Conservation (phyloP, 2,113 vertebrate species). For the Ictidomys tridecemlineatus region DNA sequence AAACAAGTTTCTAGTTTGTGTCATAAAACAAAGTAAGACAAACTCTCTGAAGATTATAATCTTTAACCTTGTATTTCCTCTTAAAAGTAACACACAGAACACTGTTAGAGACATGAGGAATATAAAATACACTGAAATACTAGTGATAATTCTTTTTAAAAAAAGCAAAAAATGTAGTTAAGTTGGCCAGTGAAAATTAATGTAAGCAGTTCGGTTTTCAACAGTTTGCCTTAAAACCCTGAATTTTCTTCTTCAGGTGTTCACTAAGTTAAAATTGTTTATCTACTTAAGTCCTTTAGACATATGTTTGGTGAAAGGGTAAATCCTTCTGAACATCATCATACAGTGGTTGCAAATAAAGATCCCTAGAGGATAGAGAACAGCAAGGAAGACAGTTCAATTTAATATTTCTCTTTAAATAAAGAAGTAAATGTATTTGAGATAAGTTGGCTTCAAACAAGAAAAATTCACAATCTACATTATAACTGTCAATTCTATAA, state of each 20-base stretch:
- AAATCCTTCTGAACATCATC: not conserved
- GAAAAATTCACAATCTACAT: conserved; percentile 1
- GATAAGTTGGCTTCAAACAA: conserved; percentile 55
- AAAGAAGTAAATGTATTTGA: conserved; percentile 45
- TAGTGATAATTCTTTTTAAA: not conserved
- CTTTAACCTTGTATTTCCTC: not conserved
- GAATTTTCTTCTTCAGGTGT: conserved; percentile 35
- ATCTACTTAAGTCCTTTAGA: not conserved
- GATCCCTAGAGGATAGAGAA: not conserved
- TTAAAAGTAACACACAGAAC: not conserved
- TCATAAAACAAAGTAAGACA: not conserved
- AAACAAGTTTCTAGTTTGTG: not conserved
- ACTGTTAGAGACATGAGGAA: not conserved
- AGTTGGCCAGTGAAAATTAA: not conserved
- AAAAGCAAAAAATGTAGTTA: not conserved
- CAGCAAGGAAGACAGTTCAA: not conserved
- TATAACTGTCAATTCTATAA: conserved; percentile 38
- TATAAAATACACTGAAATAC: not conserved
- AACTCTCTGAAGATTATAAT: not conserved
- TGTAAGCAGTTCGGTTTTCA: not conserved
- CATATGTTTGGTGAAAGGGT: not conserved
- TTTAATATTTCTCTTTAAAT: not conserved
- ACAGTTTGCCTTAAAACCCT: not conserved
- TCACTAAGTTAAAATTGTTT: not conserved
- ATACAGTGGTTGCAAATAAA: not conserved